Base-by-base conservation (phyloP, 2,797 vertebrate genomes). In the Tragopan temminckii region DNA sequence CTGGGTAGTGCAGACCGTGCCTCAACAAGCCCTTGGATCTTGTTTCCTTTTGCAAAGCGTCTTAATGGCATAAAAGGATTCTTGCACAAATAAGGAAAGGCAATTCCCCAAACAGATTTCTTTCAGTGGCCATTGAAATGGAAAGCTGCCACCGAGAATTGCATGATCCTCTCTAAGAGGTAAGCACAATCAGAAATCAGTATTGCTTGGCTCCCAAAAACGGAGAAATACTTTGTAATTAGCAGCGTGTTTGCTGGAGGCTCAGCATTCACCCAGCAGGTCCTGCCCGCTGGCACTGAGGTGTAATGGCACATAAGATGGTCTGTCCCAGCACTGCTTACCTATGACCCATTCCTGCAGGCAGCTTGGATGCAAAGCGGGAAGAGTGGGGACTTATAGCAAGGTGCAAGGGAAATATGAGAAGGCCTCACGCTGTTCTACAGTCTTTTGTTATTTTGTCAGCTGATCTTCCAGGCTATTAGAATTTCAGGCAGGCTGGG, bases 11-110 rank as follows among this genome's bases (percentile, higher is more conserved):
- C 89, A 91, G 91, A 76, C 82, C 79, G 55, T 69, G 63, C 74
- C 82, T 91, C 24, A 0, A 48, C 69, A 92, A 93, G 57, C 40
- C 63, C 25, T 85, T 48, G 61, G 89, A 92, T 89, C 92, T 85
- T 91, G 70, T 57, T 96, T 91, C 77, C 80, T 77, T 94, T 84
- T 70, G 36, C 87, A 88, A 58, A 91, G 70, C 0, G 0, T 88
- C 80, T 94, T 94, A 89, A 95, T 85, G 64, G 80, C 67, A 86
- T 91, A 89, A 92, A 93, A 96, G 74, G 57, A 46, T 77, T 95
- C 92, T 91, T 92, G 69, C n/a, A 74, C 40, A 86, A 93, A 81
- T 67, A 91, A 90, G 85, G 43, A 61, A 92, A 94, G 70, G 74
- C 77, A 92, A 94, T 92, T 91, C 92, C 89, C 87, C 3, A 92